A percentile compares a stretch with the other conserved stretches of the same genome.
Conservation (phyloP, 2,888 invertebrate species). For the Eristalis tenax region DNA sequence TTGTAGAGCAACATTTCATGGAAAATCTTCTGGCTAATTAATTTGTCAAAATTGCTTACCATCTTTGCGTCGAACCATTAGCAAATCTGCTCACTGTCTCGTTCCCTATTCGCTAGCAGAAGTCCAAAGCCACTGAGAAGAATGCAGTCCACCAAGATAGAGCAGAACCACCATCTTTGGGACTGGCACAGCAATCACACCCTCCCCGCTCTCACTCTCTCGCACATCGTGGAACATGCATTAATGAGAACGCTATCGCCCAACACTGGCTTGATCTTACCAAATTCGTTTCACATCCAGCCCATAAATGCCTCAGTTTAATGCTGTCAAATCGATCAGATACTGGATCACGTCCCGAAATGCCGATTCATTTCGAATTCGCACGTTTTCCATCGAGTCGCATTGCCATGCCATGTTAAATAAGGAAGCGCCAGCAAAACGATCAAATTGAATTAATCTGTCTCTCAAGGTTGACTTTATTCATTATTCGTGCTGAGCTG, state of each 20-base stretch:
- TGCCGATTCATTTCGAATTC: slow-evolving; percentile 4
- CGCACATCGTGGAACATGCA: too few relatives aligned
- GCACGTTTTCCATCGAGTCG: slow-evolving; percentile 5
- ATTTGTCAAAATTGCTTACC: background rate
- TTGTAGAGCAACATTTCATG: too few relatives aligned
- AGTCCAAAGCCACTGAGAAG: background rate
- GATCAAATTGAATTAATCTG: slow-evolving; percentile 8
- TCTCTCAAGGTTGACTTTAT: slow-evolving; percentile 6
- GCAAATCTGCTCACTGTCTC: background rate
- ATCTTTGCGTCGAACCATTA: background rate
- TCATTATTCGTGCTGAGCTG: background rate
- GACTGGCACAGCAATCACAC: background rate
- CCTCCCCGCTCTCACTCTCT: too few relatives aligned
- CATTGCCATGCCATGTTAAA: slow-evolving; percentile 21
- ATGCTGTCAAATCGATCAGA: background rate
- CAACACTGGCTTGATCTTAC: background rate
- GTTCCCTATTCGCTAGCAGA: background rate
- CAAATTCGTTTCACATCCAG: background rate
- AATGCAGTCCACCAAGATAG: background rate
- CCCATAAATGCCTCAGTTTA: background rate
- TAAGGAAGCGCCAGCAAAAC: background rate
- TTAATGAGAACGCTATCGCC: background rate
- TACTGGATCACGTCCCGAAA: background rate
- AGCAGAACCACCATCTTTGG: background rate
- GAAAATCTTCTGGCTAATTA: background rate